Conservation (phyloP, 92 coral and sea anemone genomes). For the Umimayanthus kanabou region DNA sequence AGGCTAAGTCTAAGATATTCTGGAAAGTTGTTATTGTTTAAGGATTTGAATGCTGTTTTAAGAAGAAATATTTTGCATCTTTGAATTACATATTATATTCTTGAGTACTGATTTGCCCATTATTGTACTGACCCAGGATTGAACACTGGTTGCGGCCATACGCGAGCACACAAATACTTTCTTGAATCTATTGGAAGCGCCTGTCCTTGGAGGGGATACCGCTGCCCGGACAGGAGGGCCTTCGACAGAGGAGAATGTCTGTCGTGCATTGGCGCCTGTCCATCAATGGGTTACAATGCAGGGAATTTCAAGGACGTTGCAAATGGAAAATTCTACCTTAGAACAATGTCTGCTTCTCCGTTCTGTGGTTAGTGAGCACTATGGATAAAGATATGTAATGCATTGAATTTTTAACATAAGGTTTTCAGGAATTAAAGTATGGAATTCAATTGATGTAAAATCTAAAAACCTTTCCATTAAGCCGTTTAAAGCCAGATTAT, state of each 20-base stretch:
- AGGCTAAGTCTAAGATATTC: too few species aligned
- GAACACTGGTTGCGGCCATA: background rate
- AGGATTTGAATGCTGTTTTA: too few species aligned
- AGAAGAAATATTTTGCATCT: too few species aligned
- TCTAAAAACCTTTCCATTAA: too few species aligned
- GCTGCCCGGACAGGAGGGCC: background rate
- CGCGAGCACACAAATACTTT: background rate
- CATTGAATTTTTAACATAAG: too few species aligned
- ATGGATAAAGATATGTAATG: too few species aligned
- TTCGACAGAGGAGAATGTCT: background rate
- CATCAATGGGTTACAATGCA: slow-evolving; percentile 2
- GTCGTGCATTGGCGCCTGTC: background rate
- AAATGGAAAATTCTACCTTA: background rate
- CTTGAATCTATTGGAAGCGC: background rate
- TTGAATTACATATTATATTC: too few species aligned
- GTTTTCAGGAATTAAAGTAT: too few species aligned
- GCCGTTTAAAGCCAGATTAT: too few species aligned
- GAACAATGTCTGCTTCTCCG: slow-evolving; percentile 2
- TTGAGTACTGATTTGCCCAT: too few species aligned
- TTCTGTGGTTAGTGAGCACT: background rate
- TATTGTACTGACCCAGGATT: background rate
- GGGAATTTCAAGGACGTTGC: background rate
- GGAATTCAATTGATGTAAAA: too few species aligned
- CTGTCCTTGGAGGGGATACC: slow-evolving; percentile 16
- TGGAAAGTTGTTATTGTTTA: too few species aligned